Conservation (phyloP, 2,888 invertebrate species). For the Athalia circularis region DNA sequence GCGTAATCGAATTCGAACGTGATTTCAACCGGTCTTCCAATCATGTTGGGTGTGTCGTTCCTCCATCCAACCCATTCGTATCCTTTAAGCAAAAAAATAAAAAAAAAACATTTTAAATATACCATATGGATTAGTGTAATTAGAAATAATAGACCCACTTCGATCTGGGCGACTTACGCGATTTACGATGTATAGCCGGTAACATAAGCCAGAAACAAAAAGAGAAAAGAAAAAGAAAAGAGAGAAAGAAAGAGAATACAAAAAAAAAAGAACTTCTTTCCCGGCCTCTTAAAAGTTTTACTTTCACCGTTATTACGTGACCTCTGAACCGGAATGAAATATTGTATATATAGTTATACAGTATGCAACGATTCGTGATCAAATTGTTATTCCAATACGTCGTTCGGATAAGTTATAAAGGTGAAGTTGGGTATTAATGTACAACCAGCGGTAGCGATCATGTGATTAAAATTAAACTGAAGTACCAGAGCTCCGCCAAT, state of each 20-base stretch:
- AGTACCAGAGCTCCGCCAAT: background rate
- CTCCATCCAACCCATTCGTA: conserved; percentile 92
- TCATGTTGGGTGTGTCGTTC: conserved; percentile 80
- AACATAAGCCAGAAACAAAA: background rate
- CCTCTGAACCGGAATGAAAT: no score
- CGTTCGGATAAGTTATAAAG: no score
- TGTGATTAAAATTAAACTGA: conserved; percentile 22
- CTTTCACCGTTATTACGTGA: no score
- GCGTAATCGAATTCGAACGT: conserved; percentile 87
- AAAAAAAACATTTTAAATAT: background rate
- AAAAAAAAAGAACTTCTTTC: no score
- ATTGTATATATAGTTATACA: no score
- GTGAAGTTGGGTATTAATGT: no score
- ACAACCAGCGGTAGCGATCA: background rate
- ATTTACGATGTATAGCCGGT: no score
- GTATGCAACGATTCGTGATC: no score
- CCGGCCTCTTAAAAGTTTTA: no score
- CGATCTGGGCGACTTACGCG: no score
- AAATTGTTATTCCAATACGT: no score
- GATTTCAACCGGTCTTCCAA: conserved; percentile 82
- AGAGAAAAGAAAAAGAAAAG: background rate
- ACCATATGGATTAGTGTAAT: background rate
- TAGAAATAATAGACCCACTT: no score
- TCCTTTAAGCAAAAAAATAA: conserved; percentile 74
- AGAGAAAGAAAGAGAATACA: background rate